Evolutionary conservation across 1,140 invertebrate species (phyloP).

Genomic region (Heliconius hermathena): DNA sequence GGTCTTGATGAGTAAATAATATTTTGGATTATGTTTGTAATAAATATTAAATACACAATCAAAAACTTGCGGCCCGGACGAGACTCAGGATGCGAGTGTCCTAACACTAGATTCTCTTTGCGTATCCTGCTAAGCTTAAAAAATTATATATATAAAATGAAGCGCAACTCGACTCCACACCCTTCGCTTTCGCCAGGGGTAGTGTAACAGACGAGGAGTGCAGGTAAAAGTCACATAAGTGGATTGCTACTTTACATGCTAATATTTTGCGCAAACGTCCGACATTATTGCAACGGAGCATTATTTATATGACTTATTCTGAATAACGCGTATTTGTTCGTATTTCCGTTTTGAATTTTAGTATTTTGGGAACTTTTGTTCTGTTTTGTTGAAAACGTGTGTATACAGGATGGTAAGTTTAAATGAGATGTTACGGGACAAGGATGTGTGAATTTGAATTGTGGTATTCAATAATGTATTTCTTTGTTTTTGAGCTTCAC

Average conservation of each 20-base stretch:
- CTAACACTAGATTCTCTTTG: too few species aligned
- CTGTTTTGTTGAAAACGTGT: neutral
- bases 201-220: conserved; percentile 67
- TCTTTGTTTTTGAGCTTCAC: too few species aligned
- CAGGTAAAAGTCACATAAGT: conserved; percentile 78
- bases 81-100: too few species aligned
- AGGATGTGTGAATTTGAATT: neutral
- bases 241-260: conserved; percentile 80
- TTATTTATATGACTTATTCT: conserved; percentile 46
- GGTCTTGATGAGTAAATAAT: too few species aligned
- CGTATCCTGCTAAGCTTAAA: too few species aligned
- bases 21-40: too few species aligned
- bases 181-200: conserved; percentile 40
- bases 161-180: conserved; percentile 43
- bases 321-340: conserved; percentile 30
- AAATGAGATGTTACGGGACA: neutral
- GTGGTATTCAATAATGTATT: neutral
- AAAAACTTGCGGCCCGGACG: too few species aligned
- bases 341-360: conserved; percentile 25
- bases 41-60: too few species aligned
- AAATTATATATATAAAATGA: neutral
- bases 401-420: neutral
- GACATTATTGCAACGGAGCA: conserved; percentile 44
- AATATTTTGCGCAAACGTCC: conserved; percentile 76
- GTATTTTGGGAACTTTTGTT: neutral